Percentiles rank a stretch among this genome's conserved stretches.
Evolutionary conservation across 2,888 invertebrate genomes (phyloP).

Genomic region (Lycocerus yunnanus): DNA sequence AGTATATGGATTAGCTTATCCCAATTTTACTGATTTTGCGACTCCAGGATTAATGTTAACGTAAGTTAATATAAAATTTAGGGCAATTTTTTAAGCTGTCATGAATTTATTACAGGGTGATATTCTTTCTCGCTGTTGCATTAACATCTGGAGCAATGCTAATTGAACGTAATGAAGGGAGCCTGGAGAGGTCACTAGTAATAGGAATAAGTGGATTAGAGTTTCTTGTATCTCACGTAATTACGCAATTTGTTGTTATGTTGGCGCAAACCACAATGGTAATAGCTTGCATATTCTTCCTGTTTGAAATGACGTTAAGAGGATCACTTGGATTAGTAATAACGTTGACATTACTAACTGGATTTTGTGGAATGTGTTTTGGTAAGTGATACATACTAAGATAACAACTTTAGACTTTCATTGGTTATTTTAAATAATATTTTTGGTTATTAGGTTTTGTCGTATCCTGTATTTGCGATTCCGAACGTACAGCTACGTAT

Average conservation of each 20-base stretch:
- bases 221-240: constrained; percentile 84
- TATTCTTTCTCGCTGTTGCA: constrained; percentile 93
- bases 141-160: constrained; percentile 89
- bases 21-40: constrained; percentile 93
- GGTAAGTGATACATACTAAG: constrained; percentile 60
- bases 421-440: too few species aligned
- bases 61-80: constrained; percentile 58
- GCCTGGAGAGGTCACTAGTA: constrained; percentile 86
- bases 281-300: constrained; percentile 74
- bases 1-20: constrained; percentile 73
- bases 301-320: constrained; percentile 77
- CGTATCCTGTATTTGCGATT: constrained; percentile 78
- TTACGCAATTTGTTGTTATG: constrained; percentile 88
- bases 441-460: constrained; percentile 71
- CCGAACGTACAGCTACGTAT: constrained; percentile 83
- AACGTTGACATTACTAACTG: constrained; percentile 78
- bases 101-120: constrained; percentile 65
- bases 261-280: constrained; percentile 80
- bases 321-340: constrained; percentile 78
- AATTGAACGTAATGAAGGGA: constrained; percentile 86
- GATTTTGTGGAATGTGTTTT: constrained; percentile 92
- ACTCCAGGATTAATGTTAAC: constrained; percentile 91
- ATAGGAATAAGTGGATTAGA: constrained; percentile 83
- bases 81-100: neutral
- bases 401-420: too few species aligned